Evolutionary conservation across 2,797 vertebrate species (phyloP).

Genomic region (Pseudomugil tenellus): DNA sequence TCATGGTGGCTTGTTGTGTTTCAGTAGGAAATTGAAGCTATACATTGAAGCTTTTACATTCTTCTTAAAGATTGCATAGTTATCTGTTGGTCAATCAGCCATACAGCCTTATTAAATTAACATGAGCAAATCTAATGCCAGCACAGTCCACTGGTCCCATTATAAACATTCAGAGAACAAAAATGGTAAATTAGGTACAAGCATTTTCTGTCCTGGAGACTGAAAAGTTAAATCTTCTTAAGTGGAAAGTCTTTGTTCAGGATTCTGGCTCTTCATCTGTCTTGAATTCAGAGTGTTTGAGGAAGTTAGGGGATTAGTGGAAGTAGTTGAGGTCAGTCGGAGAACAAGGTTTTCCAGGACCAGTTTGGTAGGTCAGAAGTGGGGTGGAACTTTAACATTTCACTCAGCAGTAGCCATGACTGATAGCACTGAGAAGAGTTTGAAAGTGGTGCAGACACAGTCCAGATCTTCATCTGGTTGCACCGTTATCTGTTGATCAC

Average conservation of each 20-base stretch:
- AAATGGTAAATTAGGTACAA: conserved; percentile 29
- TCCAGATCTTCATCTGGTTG: conserved; percentile 49
- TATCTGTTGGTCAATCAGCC: conserved; percentile 1
- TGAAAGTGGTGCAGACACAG: conserved; percentile 43
- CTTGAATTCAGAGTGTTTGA: conserved; percentile 29
- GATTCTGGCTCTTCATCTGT: conserved; percentile 15
- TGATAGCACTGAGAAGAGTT: conserved; percentile 25
- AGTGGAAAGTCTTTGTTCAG: conserved; percentile 29
- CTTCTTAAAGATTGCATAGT: background rate
- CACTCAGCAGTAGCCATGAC: conserved; percentile 42
- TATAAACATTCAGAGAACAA: conserved; percentile 22
- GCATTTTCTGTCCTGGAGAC: conserved; percentile 8
- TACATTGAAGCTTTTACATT: background rate
- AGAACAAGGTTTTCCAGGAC: conserved; percentile 35
- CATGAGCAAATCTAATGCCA: background rate
- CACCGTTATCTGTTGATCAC: conserved; percentile 16
- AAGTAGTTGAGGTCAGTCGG: conserved; percentile 44
- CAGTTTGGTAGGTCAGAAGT: conserved; percentile 25
- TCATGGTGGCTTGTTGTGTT: background rate
- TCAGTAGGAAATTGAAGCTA: background rate
- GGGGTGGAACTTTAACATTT: conserved; percentile 40
- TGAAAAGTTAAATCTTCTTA: conserved; percentile 13
- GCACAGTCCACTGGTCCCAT: conserved; percentile 8
- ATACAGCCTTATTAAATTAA: conserved; percentile 19
- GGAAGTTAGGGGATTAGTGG: conserved; percentile 52